A percentile compares a stretch with the other conserved stretches of the same genome.
Conservation (phyloP, 2,797 vertebrate genomes). For the Trachurus trachurus region DNA sequence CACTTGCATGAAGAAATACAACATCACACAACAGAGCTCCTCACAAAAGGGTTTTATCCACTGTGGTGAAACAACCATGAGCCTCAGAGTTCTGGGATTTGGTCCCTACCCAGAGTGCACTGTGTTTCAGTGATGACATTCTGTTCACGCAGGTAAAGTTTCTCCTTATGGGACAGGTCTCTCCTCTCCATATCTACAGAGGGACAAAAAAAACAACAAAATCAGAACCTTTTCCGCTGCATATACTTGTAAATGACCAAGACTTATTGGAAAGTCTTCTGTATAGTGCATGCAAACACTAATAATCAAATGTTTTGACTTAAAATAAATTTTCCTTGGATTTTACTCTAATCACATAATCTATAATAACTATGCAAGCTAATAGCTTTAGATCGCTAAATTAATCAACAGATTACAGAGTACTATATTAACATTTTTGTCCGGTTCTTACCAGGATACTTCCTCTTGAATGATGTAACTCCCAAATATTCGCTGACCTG, state of each 20-base stretch:
- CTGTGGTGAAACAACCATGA: not conserved
- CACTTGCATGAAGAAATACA: not conserved
- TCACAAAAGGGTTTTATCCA: not conserved
- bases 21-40: not conserved
- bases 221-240: not conserved
- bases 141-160: conserved; percentile 96
- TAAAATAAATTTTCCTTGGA: not conserved
- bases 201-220: conserved; percentile 19
- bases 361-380: not conserved
- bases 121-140: conserved; percentile 99
- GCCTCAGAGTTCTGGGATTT: not conserved
- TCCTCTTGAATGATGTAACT: conserved; percentile 98
- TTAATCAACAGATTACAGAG: not conserved
- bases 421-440: not conserved
- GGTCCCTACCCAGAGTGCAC: conserved; percentile 93
- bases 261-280: not conserved
- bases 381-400: not conserved
- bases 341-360: conserved; percentile 2
- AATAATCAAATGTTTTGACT: not conserved
- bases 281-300: not conserved
- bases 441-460: conserved; percentile 94
- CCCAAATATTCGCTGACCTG: conserved; percentile 99
- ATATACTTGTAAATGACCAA: not conserved
- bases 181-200: conserved; percentile 96
- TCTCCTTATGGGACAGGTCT: conserved; percentile 98